phyloP scores from a whole-genome alignment of 2,888 invertebrate species.

The Drosophila neutralis region DNA sequence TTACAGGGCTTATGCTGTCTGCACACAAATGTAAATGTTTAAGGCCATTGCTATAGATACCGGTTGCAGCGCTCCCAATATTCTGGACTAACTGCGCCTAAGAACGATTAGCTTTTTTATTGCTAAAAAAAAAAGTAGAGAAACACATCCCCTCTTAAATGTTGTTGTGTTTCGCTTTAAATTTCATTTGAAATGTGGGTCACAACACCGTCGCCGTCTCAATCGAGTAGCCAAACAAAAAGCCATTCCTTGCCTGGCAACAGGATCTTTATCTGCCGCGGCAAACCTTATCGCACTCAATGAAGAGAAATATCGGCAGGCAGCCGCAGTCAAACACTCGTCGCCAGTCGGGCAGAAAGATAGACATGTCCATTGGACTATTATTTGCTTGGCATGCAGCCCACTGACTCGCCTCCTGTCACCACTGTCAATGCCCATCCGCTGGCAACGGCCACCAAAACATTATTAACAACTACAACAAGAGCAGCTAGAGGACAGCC shows the following conservation, averaged over 20 bases:
- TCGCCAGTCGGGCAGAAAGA: conserved; percentile 60
- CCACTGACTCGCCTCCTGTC: conserved; percentile 6
- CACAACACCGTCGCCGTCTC: conserved; percentile 33
- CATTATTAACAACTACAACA: conserved; percentile 67
- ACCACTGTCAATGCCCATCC: conserved; percentile 42
- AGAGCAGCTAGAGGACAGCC: conserved; percentile 18
- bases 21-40: conserved; percentile 31
- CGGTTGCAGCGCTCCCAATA: conserved; percentile 10
- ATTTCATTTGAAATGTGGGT: conserved; percentile 50
- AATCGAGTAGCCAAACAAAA: conserved; percentile 51
- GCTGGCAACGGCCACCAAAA: conserved; percentile 38
- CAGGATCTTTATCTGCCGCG: conserved; percentile 47
- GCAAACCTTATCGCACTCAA: conserved; percentile 66
- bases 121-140: conserved; percentile 5
- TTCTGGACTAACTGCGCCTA: conserved; percentile 38
- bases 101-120: conserved; percentile 60
- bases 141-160: background rate
- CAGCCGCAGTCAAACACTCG: conserved; percentile 33
- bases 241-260: conserved; percentile 40
- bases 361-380: conserved; percentile 61
- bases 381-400: conserved; percentile 59
- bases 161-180: conserved; percentile 10
- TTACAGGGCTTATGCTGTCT: conserved; percentile 74
- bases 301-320: conserved; percentile 59
- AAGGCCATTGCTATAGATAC: conserved; percentile 17